Conservation (phyloP, 2,888 invertebrate genomes). For the Toxonevra muliebris region DNA sequence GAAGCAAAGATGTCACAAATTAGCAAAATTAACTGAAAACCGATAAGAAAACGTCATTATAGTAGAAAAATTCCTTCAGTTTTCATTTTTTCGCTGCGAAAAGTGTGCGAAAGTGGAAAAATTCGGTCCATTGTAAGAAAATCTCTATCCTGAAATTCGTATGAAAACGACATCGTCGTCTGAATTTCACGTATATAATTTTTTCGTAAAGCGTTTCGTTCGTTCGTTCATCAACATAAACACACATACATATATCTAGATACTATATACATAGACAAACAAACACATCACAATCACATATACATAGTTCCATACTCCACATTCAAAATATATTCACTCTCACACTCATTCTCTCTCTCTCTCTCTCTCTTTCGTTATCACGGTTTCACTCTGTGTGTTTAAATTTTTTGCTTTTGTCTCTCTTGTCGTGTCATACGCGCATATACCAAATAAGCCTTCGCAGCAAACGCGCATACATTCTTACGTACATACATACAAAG, state of each 20-base stretch:
- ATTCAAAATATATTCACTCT: background rate
- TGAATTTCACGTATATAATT: background rate
- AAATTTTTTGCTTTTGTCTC: slow-evolving; percentile 1
- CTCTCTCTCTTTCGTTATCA: slow-evolving; percentile 1
- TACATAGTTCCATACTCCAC: background rate
- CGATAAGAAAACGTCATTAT: background rate
- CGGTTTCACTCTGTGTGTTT: slow-evolving; percentile 5
- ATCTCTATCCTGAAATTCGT: slow-evolving; percentile 29
- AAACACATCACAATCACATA: background rate
- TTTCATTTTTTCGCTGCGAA: background rate
- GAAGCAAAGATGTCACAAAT: slow-evolving; percentile 11
- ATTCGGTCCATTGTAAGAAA: slow-evolving; percentile 19
- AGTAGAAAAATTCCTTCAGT: background rate
- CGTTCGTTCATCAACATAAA: too few species aligned
- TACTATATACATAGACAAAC: background rate
- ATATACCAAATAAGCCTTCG: slow-evolving; percentile 1
- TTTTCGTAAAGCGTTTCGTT: too few species aligned
- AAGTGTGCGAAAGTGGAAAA: background rate
- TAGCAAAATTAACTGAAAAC: slow-evolving; percentile 23
- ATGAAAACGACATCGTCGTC: background rate
- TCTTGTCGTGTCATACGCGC: slow-evolving; percentile 19
- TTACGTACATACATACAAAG: slow-evolving; percentile 22
- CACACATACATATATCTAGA: background rate
- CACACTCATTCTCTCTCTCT: slow-evolving; percentile 12
- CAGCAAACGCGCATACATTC: slow-evolving; percentile 16